Base-by-base conservation (phyloP, 2,888 invertebrate species). In the Peribatodes rhomboidaria region DNA sequence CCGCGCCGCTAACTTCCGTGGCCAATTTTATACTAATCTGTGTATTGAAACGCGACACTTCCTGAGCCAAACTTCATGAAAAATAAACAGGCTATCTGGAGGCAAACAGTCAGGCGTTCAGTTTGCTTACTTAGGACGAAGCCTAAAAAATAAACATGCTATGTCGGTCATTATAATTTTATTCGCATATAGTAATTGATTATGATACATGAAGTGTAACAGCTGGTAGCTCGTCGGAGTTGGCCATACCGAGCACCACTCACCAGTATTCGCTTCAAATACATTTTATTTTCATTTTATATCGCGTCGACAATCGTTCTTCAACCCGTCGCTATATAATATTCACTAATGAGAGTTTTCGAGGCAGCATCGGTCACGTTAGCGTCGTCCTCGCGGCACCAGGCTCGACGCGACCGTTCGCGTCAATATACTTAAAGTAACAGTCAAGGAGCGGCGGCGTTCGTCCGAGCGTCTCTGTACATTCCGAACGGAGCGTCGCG, bases 161-260 rank as follows among this genome's bases (percentile, higher is more conserved):
- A 1, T 41, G 44, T 65, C 65, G 11, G 90, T 92, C 92, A 91
- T 91, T 86, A 90, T 92, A 90, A 85, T 91, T 93, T 92, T 91
- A 93, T 90, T 92, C 88, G 92, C 91, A 92, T 92, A 92, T 90
- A 89, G 90, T 91, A 90, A 90, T 90, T 91, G 92, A 92, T 92
- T 92, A 93, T 92, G 92, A 92, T 93, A 92, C 92, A 92, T 89
- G 89, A 87, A 90, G 86, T 85, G 83, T 78, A 72, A 84, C 82
- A 78, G 81, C 80, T 83, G 83, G 81, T 82, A 79, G 82, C 79
- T 83, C 84, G 80, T 82, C 85, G 77, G 77, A 82, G 78, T 80
- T 80, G 74, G 75, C 77, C 76, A 77, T 72, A 80, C 80, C 79
- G 83, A 81, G 76, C 78, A 79, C 74, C 77, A 78, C 76, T 79